Evolutionary conservation across 2,888 invertebrate genomes (phyloP).

Genomic region (Morinoia aosen): DNA sequence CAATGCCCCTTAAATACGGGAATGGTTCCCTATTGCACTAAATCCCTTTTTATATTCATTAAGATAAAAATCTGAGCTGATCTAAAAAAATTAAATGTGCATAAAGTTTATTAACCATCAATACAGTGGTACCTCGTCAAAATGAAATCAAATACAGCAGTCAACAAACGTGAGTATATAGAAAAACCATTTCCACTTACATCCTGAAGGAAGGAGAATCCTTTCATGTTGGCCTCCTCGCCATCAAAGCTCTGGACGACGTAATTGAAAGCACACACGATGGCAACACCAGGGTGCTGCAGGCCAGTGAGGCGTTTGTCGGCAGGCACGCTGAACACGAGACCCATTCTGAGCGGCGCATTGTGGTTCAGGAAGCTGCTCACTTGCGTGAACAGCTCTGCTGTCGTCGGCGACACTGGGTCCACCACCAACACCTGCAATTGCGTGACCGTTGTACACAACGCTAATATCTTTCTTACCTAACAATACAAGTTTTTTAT

Average conservation of each 20-base stretch:
- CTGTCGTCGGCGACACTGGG: conserved; percentile 80
- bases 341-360: conserved; percentile 87
- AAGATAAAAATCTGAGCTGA: too few relatives aligned
- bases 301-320: conserved; percentile 76
- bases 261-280: conserved; percentile 92
- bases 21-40: too few relatives aligned
- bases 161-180: not conserved
- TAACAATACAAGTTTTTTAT: too few relatives aligned
- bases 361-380: conserved; percentile 93
- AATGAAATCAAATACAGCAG: not conserved
- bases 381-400: conserved; percentile 84
- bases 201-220: conserved; percentile 88
- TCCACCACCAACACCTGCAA: conserved; percentile 86
- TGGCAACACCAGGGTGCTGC: conserved; percentile 84
- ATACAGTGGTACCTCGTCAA: too few relatives aligned
- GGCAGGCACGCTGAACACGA: conserved; percentile 75
- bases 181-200: conserved; percentile 73
- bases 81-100: too few relatives aligned
- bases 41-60: too few relatives aligned
- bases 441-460: conserved; percentile 59
- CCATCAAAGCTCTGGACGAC: conserved; percentile 76
- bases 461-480: not conserved
- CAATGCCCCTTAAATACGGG: too few relatives aligned
- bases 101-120: too few relatives aligned
- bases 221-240: conserved; percentile 80